Conservation (phyloP, 2,113 vertebrate genomes). For the Phalacrocorax carbo region DNA sequence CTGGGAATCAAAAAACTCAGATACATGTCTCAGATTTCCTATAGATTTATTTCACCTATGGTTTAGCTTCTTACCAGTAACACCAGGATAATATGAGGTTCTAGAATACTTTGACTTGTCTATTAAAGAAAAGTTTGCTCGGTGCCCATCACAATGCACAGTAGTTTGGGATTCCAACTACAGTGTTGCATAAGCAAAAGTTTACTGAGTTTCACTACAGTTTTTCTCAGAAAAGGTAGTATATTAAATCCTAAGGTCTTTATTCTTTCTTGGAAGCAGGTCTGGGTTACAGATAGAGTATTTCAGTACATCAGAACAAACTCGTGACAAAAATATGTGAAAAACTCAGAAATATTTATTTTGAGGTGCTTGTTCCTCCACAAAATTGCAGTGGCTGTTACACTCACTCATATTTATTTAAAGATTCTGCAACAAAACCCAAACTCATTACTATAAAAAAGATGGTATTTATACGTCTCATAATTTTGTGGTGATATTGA, state of each 20-base stretch:
- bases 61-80: neutral
- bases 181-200: neutral
- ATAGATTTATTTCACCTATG: neutral
- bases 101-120: neutral
- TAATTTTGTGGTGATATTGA: neutral
- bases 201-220: neutral
- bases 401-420: neutral
- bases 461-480: neutral
- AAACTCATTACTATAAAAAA: neutral
- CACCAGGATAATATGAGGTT: neutral
- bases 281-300: neutral
- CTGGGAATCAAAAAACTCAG: neutral
- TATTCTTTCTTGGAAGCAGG: neutral
- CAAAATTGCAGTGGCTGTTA: neutral
- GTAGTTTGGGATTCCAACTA: neutral
- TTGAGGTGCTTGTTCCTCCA: neutral
- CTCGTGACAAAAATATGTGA: neutral
- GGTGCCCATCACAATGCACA: neutral
- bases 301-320: neutral
- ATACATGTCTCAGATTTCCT: neutral
- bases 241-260: neutral
- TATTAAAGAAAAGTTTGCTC: neutral
- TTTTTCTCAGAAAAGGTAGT: neutral
- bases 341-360: neutral
- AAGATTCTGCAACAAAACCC: neutral